phyloP scores from a whole-genome alignment of 2,113 vertebrate species.

The Eudyptes chrysolophus region DNA sequence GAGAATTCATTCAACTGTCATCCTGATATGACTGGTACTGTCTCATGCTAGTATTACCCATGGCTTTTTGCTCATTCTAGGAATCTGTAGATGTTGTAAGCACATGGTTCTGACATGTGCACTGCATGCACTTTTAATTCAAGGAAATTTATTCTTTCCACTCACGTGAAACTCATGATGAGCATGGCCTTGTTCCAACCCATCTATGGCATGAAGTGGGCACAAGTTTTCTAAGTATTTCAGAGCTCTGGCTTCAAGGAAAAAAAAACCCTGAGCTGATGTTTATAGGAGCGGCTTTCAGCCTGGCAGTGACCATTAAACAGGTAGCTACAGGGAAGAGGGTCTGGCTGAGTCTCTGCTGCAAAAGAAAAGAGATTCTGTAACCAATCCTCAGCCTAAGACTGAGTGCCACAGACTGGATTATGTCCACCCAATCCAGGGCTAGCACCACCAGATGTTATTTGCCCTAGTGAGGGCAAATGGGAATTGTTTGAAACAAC shows the following conservation, averaged over 20 bases:
- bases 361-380: neutral
- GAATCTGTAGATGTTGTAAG: neutral
- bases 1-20: neutral
- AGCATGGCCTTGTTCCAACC: rapidly evolving
- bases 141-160: neutral
- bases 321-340: neutral
- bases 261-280: neutral
- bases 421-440: neutral
- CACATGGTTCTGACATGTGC: rapidly evolving
- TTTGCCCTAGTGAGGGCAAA: neutral
- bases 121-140: neutral
- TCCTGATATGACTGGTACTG: neutral
- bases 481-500: neutral
- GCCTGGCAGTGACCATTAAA: neutral
- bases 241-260: neutral
- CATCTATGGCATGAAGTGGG: neutral
- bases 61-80: neutral
- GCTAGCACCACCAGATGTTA: neutral
- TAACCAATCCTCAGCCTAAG: neutral
- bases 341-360: neutral
- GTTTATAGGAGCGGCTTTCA: neutral
- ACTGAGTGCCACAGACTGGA: neutral
- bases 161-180: neutral
- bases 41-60: neutral
- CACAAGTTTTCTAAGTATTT: neutral